A percentile compares a stretch with the other conserved stretches of the same genome.
These are phyloP conservation scores for Salminus brasiliensis DNA, from an alignment of 2,113 vertebrate genomes.

Conservation along the genomic window DNA sequence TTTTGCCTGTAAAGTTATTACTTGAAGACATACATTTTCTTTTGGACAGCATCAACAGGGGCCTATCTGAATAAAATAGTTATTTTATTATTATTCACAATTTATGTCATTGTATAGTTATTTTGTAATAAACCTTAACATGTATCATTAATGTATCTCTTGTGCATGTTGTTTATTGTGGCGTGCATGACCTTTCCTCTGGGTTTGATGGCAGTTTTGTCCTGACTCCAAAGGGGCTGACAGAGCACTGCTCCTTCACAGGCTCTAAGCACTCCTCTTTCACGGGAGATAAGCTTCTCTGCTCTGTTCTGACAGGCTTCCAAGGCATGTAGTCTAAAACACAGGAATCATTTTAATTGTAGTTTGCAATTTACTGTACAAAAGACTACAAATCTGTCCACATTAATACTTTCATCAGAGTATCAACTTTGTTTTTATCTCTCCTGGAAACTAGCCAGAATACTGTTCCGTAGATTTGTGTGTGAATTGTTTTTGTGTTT, in stretches of 20 bases:
- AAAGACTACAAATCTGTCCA: neutral
- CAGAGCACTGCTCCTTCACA: conserved; percentile 35
- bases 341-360: neutral
- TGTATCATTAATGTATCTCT: neutral
- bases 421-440: neutral
- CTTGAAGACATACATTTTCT: too few species aligned
- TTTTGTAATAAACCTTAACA: neutral
- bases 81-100: too few species aligned
- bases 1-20: too few species aligned
- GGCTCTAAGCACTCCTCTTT: conserved; percentile 55
- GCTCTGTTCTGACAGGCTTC: conserved; percentile 16
- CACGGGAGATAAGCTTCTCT: conserved; percentile 49
- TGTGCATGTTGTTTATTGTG: neutral
- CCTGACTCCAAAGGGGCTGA: conserved; percentile 51
- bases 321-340: conserved; percentile 1
- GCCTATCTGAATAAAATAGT: too few species aligned
- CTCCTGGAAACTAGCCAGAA: neutral
- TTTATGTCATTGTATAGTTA: neutral
- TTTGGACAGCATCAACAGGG: too few species aligned
- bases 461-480: neutral
- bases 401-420: neutral
- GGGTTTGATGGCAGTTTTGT: conserved; percentile 27
- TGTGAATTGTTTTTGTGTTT: neutral
- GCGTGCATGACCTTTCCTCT: conserved; percentile 63
- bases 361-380: neutral